Evolutionary conservation across 2,888 invertebrate species (phyloP).

Genomic region (Plutella xylostella): DNA sequence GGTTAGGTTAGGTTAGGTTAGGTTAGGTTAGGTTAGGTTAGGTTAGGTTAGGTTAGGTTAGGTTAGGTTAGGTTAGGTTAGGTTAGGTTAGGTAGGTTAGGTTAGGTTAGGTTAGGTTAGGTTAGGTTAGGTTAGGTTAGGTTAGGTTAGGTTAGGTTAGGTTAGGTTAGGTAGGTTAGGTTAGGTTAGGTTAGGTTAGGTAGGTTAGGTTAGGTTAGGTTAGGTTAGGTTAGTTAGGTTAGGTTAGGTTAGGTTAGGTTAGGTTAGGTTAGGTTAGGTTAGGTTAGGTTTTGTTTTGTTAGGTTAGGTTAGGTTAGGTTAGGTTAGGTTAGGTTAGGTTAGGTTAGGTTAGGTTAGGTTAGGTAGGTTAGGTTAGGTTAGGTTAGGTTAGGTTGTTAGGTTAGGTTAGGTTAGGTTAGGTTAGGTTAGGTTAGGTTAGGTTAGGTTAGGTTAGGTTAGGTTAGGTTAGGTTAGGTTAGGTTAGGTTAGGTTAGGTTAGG

Average conservation of each 20-base stretch:
- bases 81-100: constrained; percentile 10
- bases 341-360: constrained; percentile 2
- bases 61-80: constrained; percentile 16
- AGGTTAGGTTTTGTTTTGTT: constrained; percentile 1
- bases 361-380: neutral
- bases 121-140: constrained; percentile 12
- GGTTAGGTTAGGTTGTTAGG: neutral
- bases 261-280: constrained; percentile 2
- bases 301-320: constrained; percentile 1
- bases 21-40: constrained; percentile 9
- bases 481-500: constrained; percentile 9
- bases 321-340: constrained; percentile 3
- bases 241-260: constrained; percentile 4
- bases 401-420: constrained; percentile 2
- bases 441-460: constrained; percentile 9
- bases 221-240: constrained; percentile 8
- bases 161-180: constrained; percentile 12
- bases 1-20: constrained; percentile 14
- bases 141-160: constrained; percentile 10
- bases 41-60: constrained; percentile 15
- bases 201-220: constrained; percentile 6
- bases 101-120: constrained; percentile 13
- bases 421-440: constrained; percentile 7
- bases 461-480: constrained; percentile 11
- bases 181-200: constrained; percentile 8